These are phyloP conservation scores for Cephalopachus bancanus DNA, from an alignment of 2,797 vertebrate genomes.

Conservation along the genomic window DNA sequence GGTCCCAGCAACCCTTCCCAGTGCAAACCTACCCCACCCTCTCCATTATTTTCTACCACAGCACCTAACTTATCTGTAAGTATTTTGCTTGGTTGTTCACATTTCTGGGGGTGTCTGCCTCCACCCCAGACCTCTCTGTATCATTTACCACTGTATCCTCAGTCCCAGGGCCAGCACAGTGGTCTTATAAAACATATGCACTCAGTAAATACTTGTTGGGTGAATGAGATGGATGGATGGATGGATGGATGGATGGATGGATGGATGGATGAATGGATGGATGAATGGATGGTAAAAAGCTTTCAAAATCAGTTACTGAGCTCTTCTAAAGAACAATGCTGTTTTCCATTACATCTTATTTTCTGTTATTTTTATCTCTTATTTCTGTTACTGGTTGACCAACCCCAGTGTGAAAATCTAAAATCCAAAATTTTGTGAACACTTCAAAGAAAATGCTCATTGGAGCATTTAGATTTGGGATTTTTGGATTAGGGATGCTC, in stretches of 20 bases:
- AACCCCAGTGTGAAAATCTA: background rate
- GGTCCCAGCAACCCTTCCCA: background rate
- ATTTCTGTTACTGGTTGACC: background rate
- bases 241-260: background rate
- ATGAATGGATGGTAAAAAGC: background rate
- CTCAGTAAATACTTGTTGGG: slow-evolving; percentile 13
- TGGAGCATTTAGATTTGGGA: background rate
- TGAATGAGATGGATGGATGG: background rate
- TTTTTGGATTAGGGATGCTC: background rate
- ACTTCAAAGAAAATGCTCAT: background rate
- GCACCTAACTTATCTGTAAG: background rate
- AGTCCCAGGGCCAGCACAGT: background rate
- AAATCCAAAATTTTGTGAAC: background rate
- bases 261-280: too few relatives aligned
- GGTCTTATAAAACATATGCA: background rate
- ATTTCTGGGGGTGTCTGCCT: background rate
- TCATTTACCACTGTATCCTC: background rate
- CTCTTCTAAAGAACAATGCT: slow-evolving; percentile 32
- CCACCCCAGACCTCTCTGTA: background rate
- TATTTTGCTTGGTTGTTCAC: background rate
- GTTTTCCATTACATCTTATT: slow-evolving; percentile 55
- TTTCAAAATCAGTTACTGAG: slow-evolving; percentile 51
- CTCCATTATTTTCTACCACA: background rate
- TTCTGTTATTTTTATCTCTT: background rate
- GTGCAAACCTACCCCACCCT: background rate